Evolutionary conservation across 2,113 vertebrate genomes (phyloP), one percentile per base, ranked within the genome.

Genomic region (Ivindomyrus marchei): DNA sequence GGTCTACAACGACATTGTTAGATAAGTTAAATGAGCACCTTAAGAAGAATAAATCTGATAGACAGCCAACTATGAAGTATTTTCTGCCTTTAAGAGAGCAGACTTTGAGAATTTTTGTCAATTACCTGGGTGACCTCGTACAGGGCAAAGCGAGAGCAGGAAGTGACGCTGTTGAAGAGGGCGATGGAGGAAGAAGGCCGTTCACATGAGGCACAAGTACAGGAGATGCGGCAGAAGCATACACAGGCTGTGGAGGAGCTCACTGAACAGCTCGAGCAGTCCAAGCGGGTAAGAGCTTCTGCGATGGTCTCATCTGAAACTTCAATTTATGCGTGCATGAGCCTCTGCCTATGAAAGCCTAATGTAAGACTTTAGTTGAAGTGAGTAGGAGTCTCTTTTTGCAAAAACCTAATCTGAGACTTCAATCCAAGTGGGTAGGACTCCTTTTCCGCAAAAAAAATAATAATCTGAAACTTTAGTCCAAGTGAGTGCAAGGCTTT

Each of bases 181-280:
- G 96, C 97, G 1, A 94, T 98, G 91, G 97, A 98, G 0, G 97
- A 98, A 85, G 97, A 98, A 93, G 95, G 96, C 0, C 94, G 97
- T 13, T 95, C 94, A 74, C 97, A 98, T 0, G 97, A 98, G 92
- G 96, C 97, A 1, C 97, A 98, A 91, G 95, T 98, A 13, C 97
- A 97, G 91, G 97, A 98, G 93, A 98, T 98, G 97, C 94, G 97
- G 88, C 97, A 98, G 93, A 97, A 97, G 47, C 97, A 98, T 91
- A 95, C 97, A 0, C 97, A 98, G 91, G 96, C 92, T 0, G 94
- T 98, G 89, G 97, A 98, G 87, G 97, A 98, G 89, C 94, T 98
- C 88, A 96, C 97, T 0, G 97, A 98, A 70, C 96, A 97, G 92
- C 95, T 98, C 74, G 97, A 98, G 91, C 97, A 97, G 90, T 95